A percentile compares a stretch with the other conserved stretches of the same genome.
Evolutionary conservation across 2,888 invertebrate genomes (phyloP).

Genomic region (Penaeus monodon): DNA sequence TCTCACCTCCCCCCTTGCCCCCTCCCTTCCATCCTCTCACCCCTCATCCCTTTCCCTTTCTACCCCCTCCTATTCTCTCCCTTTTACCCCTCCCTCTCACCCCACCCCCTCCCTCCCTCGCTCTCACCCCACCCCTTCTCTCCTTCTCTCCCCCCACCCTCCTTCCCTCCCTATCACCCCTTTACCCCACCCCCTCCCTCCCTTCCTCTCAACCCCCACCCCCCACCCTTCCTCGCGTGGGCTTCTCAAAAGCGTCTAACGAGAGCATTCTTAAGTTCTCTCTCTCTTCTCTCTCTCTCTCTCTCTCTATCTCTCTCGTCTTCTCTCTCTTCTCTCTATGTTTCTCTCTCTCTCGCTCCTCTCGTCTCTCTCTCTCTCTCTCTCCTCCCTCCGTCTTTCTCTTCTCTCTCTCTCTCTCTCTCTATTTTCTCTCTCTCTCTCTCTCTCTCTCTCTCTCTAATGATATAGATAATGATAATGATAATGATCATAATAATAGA

Average conservation of each 20-base stretch:
- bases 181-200: background rate
- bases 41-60: background rate
- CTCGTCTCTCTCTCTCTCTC: background rate
- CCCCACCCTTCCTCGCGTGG: background rate
- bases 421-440: background rate
- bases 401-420: background rate
- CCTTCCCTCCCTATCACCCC: background rate
- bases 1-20: background rate
- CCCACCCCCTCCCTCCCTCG: background rate
- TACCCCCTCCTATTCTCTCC: background rate
- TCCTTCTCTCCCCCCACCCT: background rate
- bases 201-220: background rate
- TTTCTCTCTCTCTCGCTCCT: background rate
- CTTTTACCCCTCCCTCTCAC: background rate
- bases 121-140: no score
- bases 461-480: no score
- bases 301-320: background rate
- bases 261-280: background rate
- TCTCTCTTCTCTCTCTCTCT: background rate
- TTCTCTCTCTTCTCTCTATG: no score
- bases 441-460: background rate
- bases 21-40: background rate
- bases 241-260: background rate
- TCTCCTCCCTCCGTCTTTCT: background rate
- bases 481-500: no score